Percentiles rank a stretch among this genome's conserved stretches.
Conservation (phyloP, 2,888 invertebrate genomes). For the Eremobia ochroleuca region DNA sequence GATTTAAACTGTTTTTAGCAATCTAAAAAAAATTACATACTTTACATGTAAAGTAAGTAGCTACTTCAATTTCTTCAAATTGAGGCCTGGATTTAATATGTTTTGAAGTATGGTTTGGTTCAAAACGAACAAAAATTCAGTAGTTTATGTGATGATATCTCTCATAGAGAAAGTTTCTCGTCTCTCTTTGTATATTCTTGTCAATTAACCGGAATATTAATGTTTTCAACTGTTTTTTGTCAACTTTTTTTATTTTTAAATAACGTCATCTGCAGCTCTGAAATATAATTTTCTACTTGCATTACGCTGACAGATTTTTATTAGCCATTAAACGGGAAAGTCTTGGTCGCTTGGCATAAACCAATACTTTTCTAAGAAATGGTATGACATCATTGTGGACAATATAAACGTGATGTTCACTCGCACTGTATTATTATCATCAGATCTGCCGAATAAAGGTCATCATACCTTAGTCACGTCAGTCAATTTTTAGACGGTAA, state of each 20-base stretch:
- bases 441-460: too few relatives aligned
- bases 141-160: neutral
- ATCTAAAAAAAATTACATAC: too few relatives aligned
- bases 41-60: neutral
- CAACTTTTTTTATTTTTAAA: neutral
- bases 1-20: neutral
- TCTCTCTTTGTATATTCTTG: neutral
- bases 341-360: neutral
- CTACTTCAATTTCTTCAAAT: neutral
- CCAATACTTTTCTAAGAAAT: neutral
- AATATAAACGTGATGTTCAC: neutral
- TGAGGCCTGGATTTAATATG: neutral
- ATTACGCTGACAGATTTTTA: constrained; percentile 10
- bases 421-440: neutral
- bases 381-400: too few relatives aligned
- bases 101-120: neutral
- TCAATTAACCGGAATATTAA: neutral
- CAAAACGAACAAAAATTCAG: neutral
- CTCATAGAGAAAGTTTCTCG: neutral
- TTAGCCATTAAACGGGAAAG: neutral
- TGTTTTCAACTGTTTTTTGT: neutral
- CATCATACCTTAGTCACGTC: too few relatives aligned
- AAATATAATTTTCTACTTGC: constrained; percentile 12
- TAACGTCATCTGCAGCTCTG: neutral
- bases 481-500: too few relatives aligned